Evolutionary conservation across 2,888 invertebrate species (phyloP).

Genomic region (Thera obeliscata): DNA sequence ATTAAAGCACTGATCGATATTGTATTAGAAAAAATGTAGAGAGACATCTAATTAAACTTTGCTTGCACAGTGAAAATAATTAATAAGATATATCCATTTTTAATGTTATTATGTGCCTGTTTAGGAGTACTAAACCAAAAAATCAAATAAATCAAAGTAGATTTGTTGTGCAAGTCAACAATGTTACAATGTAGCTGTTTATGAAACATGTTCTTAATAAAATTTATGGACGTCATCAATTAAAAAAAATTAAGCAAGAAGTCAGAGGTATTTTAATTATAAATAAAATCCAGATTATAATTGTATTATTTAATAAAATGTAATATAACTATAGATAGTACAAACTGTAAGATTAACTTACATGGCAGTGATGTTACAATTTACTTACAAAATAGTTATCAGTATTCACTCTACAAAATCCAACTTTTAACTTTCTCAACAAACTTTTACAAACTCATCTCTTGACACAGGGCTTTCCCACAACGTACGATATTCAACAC

Average conservation of each 20-base stretch:
- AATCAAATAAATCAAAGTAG: background rate
- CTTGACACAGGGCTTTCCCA: constrained; percentile 51
- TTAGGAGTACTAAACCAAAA: background rate
- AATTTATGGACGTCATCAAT: constrained; percentile 45
- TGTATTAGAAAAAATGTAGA: constrained; percentile 55
- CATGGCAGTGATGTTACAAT: constrained; percentile 82
- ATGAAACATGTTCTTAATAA: constrained; percentile 45
- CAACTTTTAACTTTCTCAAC: constrained; percentile 55
- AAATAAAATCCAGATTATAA: constrained; percentile 38
- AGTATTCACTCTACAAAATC: constrained; percentile 69
- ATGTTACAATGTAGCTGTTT: constrained; percentile 47
- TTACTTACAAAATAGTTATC: constrained; percentile 69
- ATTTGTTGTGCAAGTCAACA: constrained; percentile 16
- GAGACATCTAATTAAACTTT: constrained; percentile 42
- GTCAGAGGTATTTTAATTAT: constrained; percentile 9
- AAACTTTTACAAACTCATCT: constrained; percentile 43
- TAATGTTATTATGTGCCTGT: too few species aligned
- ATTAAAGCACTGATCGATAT: constrained; percentile 33
- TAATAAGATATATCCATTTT: background rate
- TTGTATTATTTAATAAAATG: constrained; percentile 76
- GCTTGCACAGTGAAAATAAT: background rate
- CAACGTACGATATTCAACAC: background rate
- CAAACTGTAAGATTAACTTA: constrained; percentile 82
- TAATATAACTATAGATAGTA: constrained; percentile 80
- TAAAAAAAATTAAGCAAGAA: constrained; percentile 47